Evolutionary conservation across 2,888 invertebrate species (phyloP), one percentile per base, ranked within the genome.

Genomic region (Cynaeus angustus): DNA sequence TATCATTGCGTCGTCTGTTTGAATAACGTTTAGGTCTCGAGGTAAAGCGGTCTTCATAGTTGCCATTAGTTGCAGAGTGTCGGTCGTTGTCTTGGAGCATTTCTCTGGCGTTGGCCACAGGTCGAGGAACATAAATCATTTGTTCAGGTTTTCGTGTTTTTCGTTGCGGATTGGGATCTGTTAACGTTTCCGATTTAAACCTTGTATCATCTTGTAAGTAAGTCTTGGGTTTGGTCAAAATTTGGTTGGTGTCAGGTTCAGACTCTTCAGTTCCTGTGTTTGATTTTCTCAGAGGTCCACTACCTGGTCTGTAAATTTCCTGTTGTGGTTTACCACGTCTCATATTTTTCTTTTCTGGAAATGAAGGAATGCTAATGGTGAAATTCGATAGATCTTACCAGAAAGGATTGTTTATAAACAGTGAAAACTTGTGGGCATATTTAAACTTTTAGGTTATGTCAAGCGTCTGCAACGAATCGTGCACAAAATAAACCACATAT

Each of bases 221-320:
- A 58, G 58, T 69, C 62, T 75, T 78, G 14, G 71, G 53, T 38
- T 75, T 71, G 74, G 75, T 79, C 30, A 78, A 68, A 38, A 79
- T 71, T 70, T 81, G 68, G 68, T 78, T 81, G 45, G 79, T 79
- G 64, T 83, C 82, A 45, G 81, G 81, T 68, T 90, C 89, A 82
- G 88, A 87, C 83, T 89, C 87, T 75, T 91, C 91, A 70, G 86
- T 83, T 81, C 86, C 87, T 84, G 88, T 88, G 78, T 88, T 89
- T 74, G 91, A 89, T 84, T 92, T 91, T 81, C 90, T 88, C 74
- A 93, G 85, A 74, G 91, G 91, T 74, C 93, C 93, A 87, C 92
- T 92, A 77, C 93, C 93, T 82, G 93, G 93, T 83, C 89, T 90
- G 80, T 94, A 93, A 73, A 92, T 86, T 85, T 89, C 89, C 85